Percentiles rank a stretch among this genome's conserved stretches.
Conservation (phyloP, 92 coral and sea anemone genomes). For the Bergia sp. region DNA sequence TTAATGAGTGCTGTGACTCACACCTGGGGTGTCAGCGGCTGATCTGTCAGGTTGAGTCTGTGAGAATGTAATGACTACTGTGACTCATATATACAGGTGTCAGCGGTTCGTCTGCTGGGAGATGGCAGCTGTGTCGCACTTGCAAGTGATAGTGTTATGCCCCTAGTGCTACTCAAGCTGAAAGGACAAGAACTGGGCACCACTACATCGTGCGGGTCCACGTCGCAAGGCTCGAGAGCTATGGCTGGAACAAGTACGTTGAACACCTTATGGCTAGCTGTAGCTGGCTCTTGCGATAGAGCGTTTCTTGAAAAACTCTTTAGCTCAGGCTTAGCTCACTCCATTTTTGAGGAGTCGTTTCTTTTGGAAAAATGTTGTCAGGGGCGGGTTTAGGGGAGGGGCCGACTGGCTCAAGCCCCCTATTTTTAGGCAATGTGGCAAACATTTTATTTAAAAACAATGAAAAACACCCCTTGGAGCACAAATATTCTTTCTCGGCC, state of each 20-base stretch:
- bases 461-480: too few species aligned
- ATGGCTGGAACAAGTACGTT: constrained; percentile 53
- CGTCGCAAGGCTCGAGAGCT: constrained; percentile 73
- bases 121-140: constrained; percentile 81
- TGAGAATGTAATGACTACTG: not conserved
- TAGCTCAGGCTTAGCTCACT: too few species aligned
- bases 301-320: too few species aligned
- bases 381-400: too few species aligned
- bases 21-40: not conserved
- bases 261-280: not conserved
- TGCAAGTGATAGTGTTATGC: constrained; percentile 75
- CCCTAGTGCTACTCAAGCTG: constrained; percentile 72
- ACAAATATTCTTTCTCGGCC: too few species aligned
- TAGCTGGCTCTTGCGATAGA: not conserved
- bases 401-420: too few species aligned
- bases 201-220: constrained; percentile 46
- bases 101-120: constrained; percentile 74
- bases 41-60: not conserved
- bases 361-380: too few species aligned
- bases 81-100: constrained; percentile 48
- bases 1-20: too few species aligned
- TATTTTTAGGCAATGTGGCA: too few species aligned
- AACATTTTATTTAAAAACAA: too few species aligned
- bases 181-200: constrained; percentile 68
- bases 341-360: too few species aligned